Evolutionary conservation across 2,797 vertebrate species (phyloP), one percentile per base, ranked within the genome.

Genomic region (Loriculus beryllinus): DNA sequence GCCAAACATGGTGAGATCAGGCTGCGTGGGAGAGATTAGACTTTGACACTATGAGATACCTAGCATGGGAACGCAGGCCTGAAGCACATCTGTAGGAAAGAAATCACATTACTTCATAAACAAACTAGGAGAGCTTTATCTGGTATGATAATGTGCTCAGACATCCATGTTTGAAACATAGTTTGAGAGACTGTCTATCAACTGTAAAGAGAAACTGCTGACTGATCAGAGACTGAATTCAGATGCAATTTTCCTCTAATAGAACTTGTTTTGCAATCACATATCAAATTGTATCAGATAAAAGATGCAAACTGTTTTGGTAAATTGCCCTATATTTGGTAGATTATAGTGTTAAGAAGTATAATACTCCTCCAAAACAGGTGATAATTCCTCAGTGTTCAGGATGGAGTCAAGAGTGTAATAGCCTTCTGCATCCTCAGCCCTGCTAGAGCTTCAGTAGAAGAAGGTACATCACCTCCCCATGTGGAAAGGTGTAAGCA

Each of bases 261-360:
- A 70, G 31, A 82, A 4, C 6, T 19, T 78, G 21, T 25, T 64
- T 75, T 54, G 31, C 39, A 47, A 2, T 45, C 0, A 0, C 16
- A 3, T 19, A 20, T 35, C 48, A 40, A 37, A 29, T 10, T 11
- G 64, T 23, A 25, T 40, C 39, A 86, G 43, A 40, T 7, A 25
- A 1, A 67, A 79, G 8, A 20, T 69, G 26, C 40, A 28, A 23
- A 29, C 13, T 33, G 7, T 6, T 56, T n/a, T 43, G 54, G 9
- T n/a, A 63, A 78, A 48, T 43, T 51, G 10, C 3, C 14, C 12
- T 1, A 3, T 56, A 51, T 65, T 59, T 43, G 15, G 59, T 3
- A 42, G 37, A 4, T 47, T 49, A 9, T 2, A n/a, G 4, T 12
- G 22, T 35, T 40, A 59, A 76, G 29, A 37, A 52, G 10, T 68